Evolutionary conservation across 2,113 vertebrate species (phyloP).

Genomic region (Menidia beryllina): DNA sequence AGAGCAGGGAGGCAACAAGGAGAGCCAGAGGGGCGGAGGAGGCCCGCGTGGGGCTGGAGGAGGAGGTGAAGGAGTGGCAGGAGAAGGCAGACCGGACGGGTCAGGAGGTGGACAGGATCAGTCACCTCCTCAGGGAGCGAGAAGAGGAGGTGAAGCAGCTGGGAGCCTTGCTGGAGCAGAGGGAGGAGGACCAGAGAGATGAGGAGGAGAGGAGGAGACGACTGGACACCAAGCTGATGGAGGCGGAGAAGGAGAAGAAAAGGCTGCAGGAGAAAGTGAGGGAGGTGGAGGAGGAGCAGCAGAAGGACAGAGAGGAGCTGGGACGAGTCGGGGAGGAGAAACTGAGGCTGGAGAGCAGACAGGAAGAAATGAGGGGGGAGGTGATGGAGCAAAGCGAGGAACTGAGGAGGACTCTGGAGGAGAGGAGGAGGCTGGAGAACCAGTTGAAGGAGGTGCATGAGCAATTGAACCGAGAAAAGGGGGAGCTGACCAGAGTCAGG

Average conservation of each 20-base stretch:
- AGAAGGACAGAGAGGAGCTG: slow-evolving; percentile 59
- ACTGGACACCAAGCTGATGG: slow-evolving; percentile 14
- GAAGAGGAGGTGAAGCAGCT: slow-evolving; percentile 45
- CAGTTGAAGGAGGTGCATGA: slow-evolving; percentile 2
- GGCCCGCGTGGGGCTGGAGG: slow-evolving; percentile 20
- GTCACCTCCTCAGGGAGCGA: slow-evolving; percentile 30
- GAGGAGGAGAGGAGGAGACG: slow-evolving; percentile 46
- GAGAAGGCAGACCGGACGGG: slow-evolving; percentile 18
- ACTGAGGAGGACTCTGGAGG: slow-evolving; percentile 28
- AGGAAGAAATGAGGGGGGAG: slow-evolving; percentile 20
- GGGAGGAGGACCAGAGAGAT: slow-evolving; percentile 5
- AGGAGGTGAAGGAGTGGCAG: slow-evolving; percentile 55
- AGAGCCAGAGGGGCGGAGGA: slow-evolving; percentile 40
- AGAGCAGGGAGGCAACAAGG: slow-evolving; percentile 23
- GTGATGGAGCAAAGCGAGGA: slow-evolving; percentile 18
- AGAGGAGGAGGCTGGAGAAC: slow-evolving; percentile 28
- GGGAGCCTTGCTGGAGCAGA: slow-evolving; percentile 45
- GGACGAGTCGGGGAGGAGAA: slow-evolving; percentile 34
- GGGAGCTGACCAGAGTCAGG: background rate
- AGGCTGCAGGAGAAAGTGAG: slow-evolving; percentile 25
- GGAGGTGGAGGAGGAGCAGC: slow-evolving; percentile 33
- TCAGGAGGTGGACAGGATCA: slow-evolving; percentile 33
- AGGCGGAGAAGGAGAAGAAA: slow-evolving; percentile 21
- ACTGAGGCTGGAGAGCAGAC: slow-evolving; percentile 28
- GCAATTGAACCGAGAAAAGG: slow-evolving; percentile 56